Conservation (phyloP, 1,140 invertebrate genomes). For the Triops longicaudatus region DNA sequence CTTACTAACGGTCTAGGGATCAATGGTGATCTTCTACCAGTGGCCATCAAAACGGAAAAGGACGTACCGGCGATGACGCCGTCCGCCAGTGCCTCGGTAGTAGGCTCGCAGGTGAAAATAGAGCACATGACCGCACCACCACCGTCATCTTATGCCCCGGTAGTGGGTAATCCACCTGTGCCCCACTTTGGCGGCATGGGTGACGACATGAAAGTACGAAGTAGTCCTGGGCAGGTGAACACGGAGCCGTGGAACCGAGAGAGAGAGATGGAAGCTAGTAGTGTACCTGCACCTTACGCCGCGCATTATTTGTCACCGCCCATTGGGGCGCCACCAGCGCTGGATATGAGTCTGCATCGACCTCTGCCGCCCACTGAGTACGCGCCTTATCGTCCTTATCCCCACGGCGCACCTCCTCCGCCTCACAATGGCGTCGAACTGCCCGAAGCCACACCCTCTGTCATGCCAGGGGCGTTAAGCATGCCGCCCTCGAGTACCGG, state of each 20-base stretch:
- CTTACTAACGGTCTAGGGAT: background rate
- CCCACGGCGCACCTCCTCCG: background rate
- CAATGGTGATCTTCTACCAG: background rate
- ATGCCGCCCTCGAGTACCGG: constrained; percentile 5
- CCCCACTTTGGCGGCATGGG: background rate
- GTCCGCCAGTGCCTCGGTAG: background rate
- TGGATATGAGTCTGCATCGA: background rate
- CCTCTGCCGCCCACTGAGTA: background rate
- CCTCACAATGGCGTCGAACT: background rate
- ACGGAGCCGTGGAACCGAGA: background rate
- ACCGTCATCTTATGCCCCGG: background rate
- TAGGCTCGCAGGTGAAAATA: background rate
- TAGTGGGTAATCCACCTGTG: background rate
- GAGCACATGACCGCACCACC: background rate
- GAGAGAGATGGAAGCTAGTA: background rate
- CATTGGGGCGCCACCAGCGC: background rate
- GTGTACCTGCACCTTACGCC: background rate
- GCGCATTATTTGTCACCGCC: background rate
- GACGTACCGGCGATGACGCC: background rate
- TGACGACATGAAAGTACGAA: background rate
- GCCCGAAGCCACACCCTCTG: background rate
- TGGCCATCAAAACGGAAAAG: background rate
- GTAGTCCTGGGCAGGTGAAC: background rate
- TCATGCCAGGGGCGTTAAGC: constrained; percentile 16
- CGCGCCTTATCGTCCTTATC: background rate